Conservation (phyloP, 2,113 vertebrate genomes). For the Grantiella picta region DNA sequence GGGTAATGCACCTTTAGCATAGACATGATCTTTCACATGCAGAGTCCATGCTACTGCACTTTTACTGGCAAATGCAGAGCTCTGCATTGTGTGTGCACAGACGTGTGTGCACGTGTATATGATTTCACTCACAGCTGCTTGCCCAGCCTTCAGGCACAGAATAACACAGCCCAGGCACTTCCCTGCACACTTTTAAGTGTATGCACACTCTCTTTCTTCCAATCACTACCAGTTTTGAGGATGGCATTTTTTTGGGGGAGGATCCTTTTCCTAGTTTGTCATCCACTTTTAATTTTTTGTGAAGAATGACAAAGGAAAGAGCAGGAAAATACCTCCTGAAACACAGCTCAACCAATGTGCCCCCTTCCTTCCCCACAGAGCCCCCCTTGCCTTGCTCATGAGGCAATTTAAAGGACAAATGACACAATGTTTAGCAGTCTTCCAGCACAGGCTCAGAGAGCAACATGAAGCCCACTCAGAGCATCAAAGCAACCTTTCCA, state of each 20-base stretch:
- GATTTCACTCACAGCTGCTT: background rate
- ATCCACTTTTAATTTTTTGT: background rate
- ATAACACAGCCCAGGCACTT: background rate
- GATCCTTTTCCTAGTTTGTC: background rate
- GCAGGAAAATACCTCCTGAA: background rate
- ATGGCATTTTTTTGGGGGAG: background rate
- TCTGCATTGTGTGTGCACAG: too few species aligned
- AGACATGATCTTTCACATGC: background rate
- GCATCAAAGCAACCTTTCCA: background rate
- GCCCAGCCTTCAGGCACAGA: background rate
- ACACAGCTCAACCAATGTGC: background rate
- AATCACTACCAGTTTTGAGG: background rate
- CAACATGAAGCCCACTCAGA: background rate
- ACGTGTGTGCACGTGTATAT: rapidly evolving
- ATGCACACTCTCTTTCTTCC: background rate
- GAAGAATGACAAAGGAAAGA: background rate
- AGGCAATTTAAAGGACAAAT: background rate
- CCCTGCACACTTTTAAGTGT: background rate
- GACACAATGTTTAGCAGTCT: background rate
- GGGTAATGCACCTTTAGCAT: background rate
- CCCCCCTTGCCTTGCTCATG: background rate
- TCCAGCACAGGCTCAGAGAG: background rate
- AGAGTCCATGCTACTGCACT: background rate
- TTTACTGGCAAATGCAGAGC: background rate
- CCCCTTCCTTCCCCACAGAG: background rate